These are phyloP conservation scores for Hymenopus coronatus DNA, from an alignment of 2,888 invertebrate genomes.

Conservation along the genomic window DNA sequence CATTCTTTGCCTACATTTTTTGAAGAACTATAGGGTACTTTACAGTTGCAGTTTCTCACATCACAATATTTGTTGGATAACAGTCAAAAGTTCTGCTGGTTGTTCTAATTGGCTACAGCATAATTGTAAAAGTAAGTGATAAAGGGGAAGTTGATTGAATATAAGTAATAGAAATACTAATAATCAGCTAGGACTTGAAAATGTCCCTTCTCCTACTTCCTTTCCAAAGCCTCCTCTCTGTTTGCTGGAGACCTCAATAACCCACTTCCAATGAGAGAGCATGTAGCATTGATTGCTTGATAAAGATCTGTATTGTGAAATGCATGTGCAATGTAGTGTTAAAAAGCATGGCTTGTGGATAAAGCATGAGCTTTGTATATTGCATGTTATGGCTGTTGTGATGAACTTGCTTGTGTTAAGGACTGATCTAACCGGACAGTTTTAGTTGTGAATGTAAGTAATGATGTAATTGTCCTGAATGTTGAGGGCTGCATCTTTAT, in stretches of 20 bases:
- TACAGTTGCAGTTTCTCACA: not conserved
- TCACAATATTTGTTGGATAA: not conserved
- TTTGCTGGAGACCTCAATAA: not conserved
- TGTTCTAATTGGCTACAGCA: not conserved
- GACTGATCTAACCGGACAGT: not conserved
- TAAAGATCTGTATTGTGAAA: not conserved
- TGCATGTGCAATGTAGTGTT: not conserved
- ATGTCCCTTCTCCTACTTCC: not conserved
- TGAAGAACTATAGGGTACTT: not conserved
- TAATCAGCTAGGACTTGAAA: not conserved
- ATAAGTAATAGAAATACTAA: not conserved
- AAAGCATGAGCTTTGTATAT: not conserved
- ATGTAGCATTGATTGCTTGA: constrained; percentile 23
- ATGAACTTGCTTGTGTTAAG: not conserved
- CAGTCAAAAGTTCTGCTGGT: not conserved
- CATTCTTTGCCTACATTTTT: not conserved
- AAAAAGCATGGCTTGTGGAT: not conserved
- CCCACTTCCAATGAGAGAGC: constrained; percentile 24
- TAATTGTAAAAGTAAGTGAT: not conserved
- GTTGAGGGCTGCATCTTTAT: not conserved
- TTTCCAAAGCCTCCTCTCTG: not conserved
- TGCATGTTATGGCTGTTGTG: constrained; percentile 9
- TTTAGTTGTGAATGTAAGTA: not conserved
- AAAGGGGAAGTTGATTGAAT: not conserved
- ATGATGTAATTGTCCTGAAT: not conserved